phyloP scores from a whole-genome alignment of 2,888 invertebrate species.

The Nemotelus pantherinus region DNA sequence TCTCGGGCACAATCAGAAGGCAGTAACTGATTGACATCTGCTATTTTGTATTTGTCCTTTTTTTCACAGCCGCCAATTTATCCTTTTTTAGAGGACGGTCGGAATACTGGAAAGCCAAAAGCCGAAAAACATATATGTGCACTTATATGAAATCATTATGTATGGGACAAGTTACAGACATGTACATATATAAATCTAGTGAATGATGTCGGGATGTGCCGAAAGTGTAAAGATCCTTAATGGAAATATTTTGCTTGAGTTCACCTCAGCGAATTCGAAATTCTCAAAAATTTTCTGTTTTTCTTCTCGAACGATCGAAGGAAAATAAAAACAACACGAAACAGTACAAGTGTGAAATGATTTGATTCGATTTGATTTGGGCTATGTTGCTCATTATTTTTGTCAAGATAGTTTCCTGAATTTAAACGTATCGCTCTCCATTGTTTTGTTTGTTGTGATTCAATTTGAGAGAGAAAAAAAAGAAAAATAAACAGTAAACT shows the following conservation, averaged over 20 bases:
- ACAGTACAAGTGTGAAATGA: constrained; percentile 12
- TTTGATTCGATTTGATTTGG: constrained; percentile 1
- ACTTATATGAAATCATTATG: neutral
- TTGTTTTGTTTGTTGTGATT: neutral
- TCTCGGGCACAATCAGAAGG: constrained; percentile 9
- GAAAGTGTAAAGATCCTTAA: constrained; percentile 39
- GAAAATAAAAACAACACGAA: neutral
- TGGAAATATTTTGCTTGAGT: constrained; percentile 32
- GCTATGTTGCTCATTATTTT: constrained; percentile 1
- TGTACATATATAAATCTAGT: neutral
- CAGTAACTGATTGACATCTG: constrained; percentile 38
- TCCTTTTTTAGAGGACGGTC: constrained; percentile 7
- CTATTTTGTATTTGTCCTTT: constrained; percentile 20
- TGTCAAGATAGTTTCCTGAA: neutral
- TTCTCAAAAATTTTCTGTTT: constrained; percentile 17
- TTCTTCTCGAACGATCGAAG: neutral
- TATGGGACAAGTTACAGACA: neutral
- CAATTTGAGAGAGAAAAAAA: neutral
- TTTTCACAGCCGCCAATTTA: constrained; percentile 27
- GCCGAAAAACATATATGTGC: neutral
- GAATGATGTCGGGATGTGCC: constrained; percentile 21
- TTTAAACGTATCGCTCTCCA: neutral
- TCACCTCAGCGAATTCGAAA: constrained; percentile 26
- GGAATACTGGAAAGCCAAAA: constrained; percentile 3
- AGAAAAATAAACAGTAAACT: constrained; percentile 60